Evolutionary conservation across 2,888 invertebrate genomes (phyloP).

Genomic region (Pollenia labialis): DNA sequence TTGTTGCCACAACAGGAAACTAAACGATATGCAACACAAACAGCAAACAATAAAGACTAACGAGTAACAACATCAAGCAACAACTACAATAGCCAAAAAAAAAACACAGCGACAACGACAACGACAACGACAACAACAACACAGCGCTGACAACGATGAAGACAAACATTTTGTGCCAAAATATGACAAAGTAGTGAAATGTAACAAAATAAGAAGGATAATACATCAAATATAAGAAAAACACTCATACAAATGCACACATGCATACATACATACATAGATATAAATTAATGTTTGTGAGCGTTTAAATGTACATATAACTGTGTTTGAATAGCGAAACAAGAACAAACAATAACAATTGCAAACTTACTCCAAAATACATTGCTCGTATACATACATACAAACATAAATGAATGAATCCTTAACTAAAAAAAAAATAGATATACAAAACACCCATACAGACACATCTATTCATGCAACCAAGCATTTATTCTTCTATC

Average conservation of each 20-base stretch:
- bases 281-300: constrained; percentile 13
- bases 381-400: not conserved
- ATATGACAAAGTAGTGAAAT: constrained; percentile 73
- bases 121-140: constrained; percentile 16
- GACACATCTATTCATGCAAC: not conserved
- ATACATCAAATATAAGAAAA: constrained; percentile 70
- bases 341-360: constrained; percentile 52
- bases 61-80: constrained; percentile 57
- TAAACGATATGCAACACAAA: constrained; percentile 67
- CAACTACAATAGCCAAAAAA: constrained; percentile 13
- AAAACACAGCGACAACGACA: constrained; percentile 5
- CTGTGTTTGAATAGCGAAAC: constrained; percentile 5
- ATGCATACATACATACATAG: not conserved
- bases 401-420: constrained; percentile 53
- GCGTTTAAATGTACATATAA: not conserved
- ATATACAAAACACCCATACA: constrained; percentile 1
- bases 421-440: constrained; percentile 33
- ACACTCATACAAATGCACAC: constrained; percentile 32
- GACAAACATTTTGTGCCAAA: constrained; percentile 58
- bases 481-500: constrained; percentile 14
- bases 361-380: constrained; percentile 3
- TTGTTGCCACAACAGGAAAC: constrained; percentile 69
- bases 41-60: constrained; percentile 65
- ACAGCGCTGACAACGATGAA: constrained; percentile 51
- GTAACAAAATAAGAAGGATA: constrained; percentile 67